Evolutionary conservation across 2,113 vertebrate species (phyloP).

Genomic region (Galeopterus variegatus): DNA sequence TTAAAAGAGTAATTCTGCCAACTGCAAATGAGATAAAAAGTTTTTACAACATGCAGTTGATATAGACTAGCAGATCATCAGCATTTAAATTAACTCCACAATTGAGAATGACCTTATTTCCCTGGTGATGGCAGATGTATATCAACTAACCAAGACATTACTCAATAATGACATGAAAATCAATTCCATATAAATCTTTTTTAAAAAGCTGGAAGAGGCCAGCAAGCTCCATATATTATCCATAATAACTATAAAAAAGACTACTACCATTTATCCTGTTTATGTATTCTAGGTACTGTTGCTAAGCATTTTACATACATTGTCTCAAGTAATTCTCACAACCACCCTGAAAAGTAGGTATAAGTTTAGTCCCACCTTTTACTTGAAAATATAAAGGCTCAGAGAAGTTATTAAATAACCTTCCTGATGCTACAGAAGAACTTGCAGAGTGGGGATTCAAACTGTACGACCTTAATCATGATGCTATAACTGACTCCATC

Average conservation of each 20-base stretch:
- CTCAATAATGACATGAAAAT: conserved; percentile 9
- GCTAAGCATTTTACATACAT: not conserved
- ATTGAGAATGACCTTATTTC: not conserved
- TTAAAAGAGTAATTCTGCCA: not conserved
- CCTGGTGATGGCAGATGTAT: not conserved
- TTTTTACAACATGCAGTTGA: not conserved
- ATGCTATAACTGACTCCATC: not conserved
- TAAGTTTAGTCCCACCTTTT: not conserved
- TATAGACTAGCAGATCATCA: not conserved
- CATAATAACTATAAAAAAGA: not conserved
- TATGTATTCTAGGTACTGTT: not conserved
- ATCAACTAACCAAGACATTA: not conserved
- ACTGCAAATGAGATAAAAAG: conserved; percentile 16
- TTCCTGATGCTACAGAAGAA: conserved; percentile 1
- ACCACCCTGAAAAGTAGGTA: not conserved
- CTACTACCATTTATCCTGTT: not conserved
- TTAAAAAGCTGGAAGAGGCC: not conserved
- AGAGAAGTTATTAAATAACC: conserved; percentile 25
- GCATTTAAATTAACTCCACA: not conserved
- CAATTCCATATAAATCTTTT: not conserved
- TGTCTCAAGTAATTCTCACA: conserved; percentile 6
- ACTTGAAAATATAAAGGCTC: conserved; percentile 48
- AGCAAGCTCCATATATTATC: not conserved
- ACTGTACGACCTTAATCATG: not conserved
- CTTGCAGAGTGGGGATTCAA: not conserved